These are phyloP conservation scores for Mizuhopecten yessoensis DNA, from an alignment of 1,140 invertebrate species.

Conservation along the genomic window DNA sequence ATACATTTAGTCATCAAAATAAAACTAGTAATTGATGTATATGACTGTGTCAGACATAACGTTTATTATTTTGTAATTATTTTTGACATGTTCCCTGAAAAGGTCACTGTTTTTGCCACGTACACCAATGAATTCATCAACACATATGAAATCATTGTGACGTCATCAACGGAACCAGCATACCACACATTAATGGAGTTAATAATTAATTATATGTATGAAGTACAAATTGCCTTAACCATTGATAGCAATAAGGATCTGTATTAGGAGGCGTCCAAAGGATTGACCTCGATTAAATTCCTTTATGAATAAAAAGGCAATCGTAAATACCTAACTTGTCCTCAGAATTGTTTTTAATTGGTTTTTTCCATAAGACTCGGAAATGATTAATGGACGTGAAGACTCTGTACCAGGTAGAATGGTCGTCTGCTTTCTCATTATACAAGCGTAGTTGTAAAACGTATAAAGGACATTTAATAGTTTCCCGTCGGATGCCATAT, in stretches of 20 bases:
- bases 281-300: not conserved
- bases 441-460: not conserved
- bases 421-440: not conserved
- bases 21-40: not conserved
- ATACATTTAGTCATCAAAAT: not conserved
- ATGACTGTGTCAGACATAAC: not conserved
- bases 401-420: not conserved
- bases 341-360: not conserved
- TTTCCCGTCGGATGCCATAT: too few relatives aligned
- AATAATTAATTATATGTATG: not conserved
- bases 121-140: not conserved
- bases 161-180: not conserved
- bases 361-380: not conserved
- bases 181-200: not conserved
- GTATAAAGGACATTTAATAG: too few relatives aligned
- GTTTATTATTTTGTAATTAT: not conserved
- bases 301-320: not conserved
- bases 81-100: not conserved
- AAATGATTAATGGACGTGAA: not conserved
- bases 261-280: not conserved
- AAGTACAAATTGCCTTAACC: not conserved
- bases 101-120: not conserved
- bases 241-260: not conserved
- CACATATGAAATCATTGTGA: not conserved
- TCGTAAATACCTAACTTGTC: not conserved